Base-by-base conservation (phyloP, 2,888 invertebrate species). In the Liodrosophila aerea region DNA sequence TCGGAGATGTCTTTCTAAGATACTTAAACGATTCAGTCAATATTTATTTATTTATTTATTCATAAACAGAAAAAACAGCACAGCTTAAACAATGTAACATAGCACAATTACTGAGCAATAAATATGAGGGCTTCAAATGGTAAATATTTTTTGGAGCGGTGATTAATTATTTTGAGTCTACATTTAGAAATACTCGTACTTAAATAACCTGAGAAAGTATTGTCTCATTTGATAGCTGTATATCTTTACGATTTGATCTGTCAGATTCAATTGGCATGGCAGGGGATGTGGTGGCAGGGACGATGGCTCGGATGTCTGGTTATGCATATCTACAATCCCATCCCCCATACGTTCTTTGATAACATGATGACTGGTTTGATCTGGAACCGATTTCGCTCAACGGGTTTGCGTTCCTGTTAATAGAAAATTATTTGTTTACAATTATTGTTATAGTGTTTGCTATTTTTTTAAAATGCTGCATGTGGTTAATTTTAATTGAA, bases 371-470 rank as follows among this genome's bases (percentile, higher is more conserved):
- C 81, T 58, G 68, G 81, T 81, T 81, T 64, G 69, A 84, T 84
- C 81, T 81, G 78, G 81, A 65, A 74, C 52, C 69, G 78, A 77
- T 77, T 76, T 11, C 16, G 30, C 8, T 13, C 31, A 52, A 9
- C 40, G 9, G 7, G 15, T 47, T 70, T 40, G 43, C 41, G 41
- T 54, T 66, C 27, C 51, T 37, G 53, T 73, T 84, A 76, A 81
- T 81, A 81, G 76, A 84, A 77, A 84, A 78, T 78, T 78, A 84
- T 84, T 84, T 81, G 84, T 76, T 78, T 81, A 69, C 77, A 68
- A 61, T 72, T 22, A 22, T 4, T 78, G 60, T 57, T 34, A 57
- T 59, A 37, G 40, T 44, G 27, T 53, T 58, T 46, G 47, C 30
- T 49, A 12, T 49, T 68, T 54, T 68, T 68, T 39, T 56, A 61